Percentiles rank a stretch among this genome's conserved stretches.
These are phyloP conservation scores for Luperina testacea DNA, from an alignment of 2,888 invertebrate species.

Conservation along the genomic window DNA sequence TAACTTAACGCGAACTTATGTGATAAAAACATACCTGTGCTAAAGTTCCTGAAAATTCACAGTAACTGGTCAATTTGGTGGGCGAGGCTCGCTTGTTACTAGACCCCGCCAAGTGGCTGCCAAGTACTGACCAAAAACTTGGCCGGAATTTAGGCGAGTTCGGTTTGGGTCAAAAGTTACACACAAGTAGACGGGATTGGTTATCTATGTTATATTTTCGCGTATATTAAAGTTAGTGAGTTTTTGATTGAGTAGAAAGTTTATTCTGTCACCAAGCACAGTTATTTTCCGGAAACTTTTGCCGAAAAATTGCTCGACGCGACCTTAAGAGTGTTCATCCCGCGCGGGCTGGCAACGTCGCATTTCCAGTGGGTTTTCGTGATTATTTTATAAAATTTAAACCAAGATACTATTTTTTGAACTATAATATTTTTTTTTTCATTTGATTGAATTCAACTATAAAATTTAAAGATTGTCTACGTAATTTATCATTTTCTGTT, in stretches of 20 bases:
- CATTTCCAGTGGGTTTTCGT: too few relatives aligned
- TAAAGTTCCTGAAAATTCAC: slow-evolving; percentile 61
- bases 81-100: slow-evolving; percentile 56
- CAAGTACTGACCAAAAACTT: slow-evolving; percentile 63
- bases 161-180: slow-evolving; percentile 59
- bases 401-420: too few relatives aligned
- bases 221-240: slow-evolving; percentile 52
- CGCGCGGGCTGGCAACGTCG: too few relatives aligned
- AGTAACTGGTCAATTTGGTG: slow-evolving; percentile 62
- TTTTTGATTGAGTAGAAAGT: slow-evolving; percentile 44
- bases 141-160: slow-evolving; percentile 51
- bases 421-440: too few relatives aligned
- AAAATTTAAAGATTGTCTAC: too few relatives aligned
- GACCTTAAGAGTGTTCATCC: too few relatives aligned
- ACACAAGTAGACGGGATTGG: slow-evolving; percentile 60
- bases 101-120: slow-evolving; percentile 45
- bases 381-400: too few relatives aligned
- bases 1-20: slow-evolving; percentile 61
- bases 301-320: background rate
- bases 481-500: too few relatives aligned
- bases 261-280: slow-evolving; percentile 12
- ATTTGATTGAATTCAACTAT: too few relatives aligned
- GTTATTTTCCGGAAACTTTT: slow-evolving; percentile 13
- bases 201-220: slow-evolving; percentile 59
- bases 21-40: slow-evolving; percentile 63